Conservation (phyloP, 2,113 vertebrate genomes). For the Gasterosteus nipponicus region DNA sequence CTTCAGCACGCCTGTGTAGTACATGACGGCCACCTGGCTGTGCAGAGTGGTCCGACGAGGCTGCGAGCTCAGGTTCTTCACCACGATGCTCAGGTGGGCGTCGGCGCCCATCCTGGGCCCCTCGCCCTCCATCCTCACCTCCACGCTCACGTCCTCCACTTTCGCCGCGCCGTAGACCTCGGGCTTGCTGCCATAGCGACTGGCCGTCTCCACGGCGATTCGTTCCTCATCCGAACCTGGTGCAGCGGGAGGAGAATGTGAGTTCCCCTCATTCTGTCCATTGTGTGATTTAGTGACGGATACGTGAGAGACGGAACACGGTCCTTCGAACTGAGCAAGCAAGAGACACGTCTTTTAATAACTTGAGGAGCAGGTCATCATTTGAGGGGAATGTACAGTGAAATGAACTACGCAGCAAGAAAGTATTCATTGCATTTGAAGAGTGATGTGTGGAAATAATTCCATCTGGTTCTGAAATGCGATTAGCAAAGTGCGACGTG, state of each 20-base stretch:
- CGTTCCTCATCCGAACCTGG: slow-evolving; percentile 85
- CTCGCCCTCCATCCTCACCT: slow-evolving; percentile 85
- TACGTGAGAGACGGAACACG: background rate
- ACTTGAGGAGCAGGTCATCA: slow-evolving; percentile 4
- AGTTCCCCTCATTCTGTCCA: slow-evolving; percentile 12
- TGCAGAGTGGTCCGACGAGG: slow-evolving; percentile 82
- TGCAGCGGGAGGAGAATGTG: background rate
- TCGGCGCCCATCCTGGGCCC: slow-evolving; percentile 85
- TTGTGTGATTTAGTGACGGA: slow-evolving; percentile 28
- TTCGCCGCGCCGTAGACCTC: slow-evolving; percentile 75
- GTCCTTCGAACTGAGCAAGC: slow-evolving; percentile 30
- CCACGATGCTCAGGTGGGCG: slow-evolving; percentile 77
- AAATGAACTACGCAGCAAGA: slow-evolving; percentile 8
- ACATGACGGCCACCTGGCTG: slow-evolving; percentile 86
- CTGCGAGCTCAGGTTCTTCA: slow-evolving; percentile 81
- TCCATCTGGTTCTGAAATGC: background rate
- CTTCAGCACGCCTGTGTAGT: slow-evolving; percentile 88
- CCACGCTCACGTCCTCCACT: slow-evolving; percentile 80
- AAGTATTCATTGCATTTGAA: slow-evolving; percentile 7
- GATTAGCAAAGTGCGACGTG: slow-evolving; percentile 6
- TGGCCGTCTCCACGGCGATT: slow-evolving; percentile 88
- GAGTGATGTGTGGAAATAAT: background rate
- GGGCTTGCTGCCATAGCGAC: slow-evolving; percentile 86
- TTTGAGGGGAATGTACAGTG: slow-evolving; percentile 5
- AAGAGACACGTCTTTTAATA: slow-evolving; percentile 10